Base-by-base conservation (phyloP, 1,140 invertebrate genomes). In the Pteromalus puparum region DNA sequence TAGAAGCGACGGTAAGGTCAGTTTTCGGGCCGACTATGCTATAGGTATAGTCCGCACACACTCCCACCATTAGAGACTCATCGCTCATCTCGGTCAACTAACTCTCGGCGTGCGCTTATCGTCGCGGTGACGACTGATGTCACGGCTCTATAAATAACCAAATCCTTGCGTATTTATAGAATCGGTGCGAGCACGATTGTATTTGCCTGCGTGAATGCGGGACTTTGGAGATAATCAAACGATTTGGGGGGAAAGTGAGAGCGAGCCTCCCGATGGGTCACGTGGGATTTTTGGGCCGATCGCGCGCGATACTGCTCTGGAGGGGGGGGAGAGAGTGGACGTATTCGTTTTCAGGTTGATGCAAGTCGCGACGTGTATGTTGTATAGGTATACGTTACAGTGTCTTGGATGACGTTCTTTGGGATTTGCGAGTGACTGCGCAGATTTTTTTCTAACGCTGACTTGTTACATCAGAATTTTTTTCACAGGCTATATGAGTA, bases 121-220 rank as follows among this genome's bases (percentile, higher is more conserved):
- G 67, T 42, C 15, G 42, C 0, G n/a, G 5, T 38, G 28, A 2
- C 4, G 13, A 18, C 28, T 75, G 72, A 76, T 82, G 34, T 82
- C 81, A 82, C 34, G 21, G 18, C 3, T 26, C 24, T 82, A 82
- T 82, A 75, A 75, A 82, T 82, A 82, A 48, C n/a, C 72, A 6
- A 15, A 67, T 6, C 48, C 24, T 76, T 61, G 34, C 28, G 18
- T 82, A 82, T 75, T 82, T 82, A 67, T 82, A 82, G 48, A 74
- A 75, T n/a, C 18, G 30, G 34, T 30, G 38, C 73, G 30, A 30
- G 30, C 72, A 34, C 28, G 72, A 74, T n/a, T 61, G 21, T n/a
- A 18, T n/a, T 15, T 48, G 1, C 30, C 30, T 34, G 53, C 5
- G 18, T 61, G 46, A 15, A 48, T 48, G 15, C 18, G 53, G 53